Evolutionary conservation across 2,797 vertebrate species (phyloP), one percentile per base, ranked within the genome.

Genomic region (Syndactyla subalaris): DNA sequence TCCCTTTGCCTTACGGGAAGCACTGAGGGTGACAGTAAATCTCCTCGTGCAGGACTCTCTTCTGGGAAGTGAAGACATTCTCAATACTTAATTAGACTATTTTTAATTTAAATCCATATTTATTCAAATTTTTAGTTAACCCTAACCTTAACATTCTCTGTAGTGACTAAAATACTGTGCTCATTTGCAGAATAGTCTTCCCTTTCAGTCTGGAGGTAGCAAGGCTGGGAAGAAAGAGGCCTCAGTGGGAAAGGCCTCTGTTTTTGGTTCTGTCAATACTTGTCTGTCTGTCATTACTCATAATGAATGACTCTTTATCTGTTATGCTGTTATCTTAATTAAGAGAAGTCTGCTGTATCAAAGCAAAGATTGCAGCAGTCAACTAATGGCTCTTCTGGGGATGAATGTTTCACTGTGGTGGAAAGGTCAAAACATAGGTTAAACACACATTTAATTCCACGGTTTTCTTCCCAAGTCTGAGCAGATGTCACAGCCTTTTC

Each of bases 381-480:
- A 88, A 13, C 66, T 72, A 80, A 88, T 59, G 43, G 52, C 72
- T 78, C 94, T 78, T 86, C 58, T 88, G 85, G 76, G 85, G 77
- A 80, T 75, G 23, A 84, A 74, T 78, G 20, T 81, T 85, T 78
- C 62, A 34, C 73, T 70, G 18, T 70, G 55, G 34, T 34, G 58
- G 32, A 90, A 92, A 88, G 70, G 85, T 93, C 88, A 92, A 78
- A 91, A 45, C 22, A 27, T 3, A 72, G 51, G 76, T 91, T 95
- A 94, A 95, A 71, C 9, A 63, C 55, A 38, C 58, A 86, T 66
- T 92, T 84, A 70, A 75, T 90, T 65, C n/a, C 62, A 55, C 6
- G 18, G 15, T 34, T 78, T 88, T 62, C 59, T 89, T 74, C 41
- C 45, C 41, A 63, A 49, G 74, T 77, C 62, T 34, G n/a, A 80